phyloP scores from a whole-genome alignment of 2,113 vertebrate genomes.

The Onychorhynchus coronatus region DNA sequence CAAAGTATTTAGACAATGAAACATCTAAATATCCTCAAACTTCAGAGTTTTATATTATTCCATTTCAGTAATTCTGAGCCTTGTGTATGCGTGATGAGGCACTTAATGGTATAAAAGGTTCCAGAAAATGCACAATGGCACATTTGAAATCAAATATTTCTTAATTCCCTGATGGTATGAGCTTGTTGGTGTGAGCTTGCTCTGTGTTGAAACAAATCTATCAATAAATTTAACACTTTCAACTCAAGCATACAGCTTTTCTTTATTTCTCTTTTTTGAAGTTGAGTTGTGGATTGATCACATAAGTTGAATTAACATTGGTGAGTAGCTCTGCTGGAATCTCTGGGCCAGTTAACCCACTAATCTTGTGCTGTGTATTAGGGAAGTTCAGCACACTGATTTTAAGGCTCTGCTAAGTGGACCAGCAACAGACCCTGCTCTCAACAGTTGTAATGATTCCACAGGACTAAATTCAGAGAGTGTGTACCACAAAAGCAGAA shows the following conservation, averaged over 20 bases:
- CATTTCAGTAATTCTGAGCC: not conserved
- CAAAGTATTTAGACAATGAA: not conserved
- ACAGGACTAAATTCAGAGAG: not conserved
- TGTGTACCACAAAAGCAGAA: not conserved
- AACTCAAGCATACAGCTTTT: not conserved
- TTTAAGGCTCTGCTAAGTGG: not conserved
- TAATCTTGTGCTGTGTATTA: not conserved
- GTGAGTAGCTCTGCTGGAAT: not conserved
- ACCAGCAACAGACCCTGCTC: not conserved
- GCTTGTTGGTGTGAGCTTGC: not conserved
- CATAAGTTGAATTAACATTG: not conserved
- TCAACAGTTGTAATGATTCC: not conserved
- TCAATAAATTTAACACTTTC: not conserved
- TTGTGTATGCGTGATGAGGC: not conserved
- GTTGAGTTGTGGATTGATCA: not conserved
- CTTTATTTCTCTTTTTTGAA: not conserved
- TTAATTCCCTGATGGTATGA: not conserved
- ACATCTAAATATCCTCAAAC: not conserved
- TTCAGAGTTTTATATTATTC: not conserved
- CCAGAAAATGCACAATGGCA: not conserved
- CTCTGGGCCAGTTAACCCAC: not conserved
- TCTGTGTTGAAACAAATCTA: not conserved
- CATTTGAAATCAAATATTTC: not conserved
- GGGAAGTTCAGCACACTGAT: not conserved
- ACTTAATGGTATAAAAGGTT: not conserved